A percentile compares a stretch with the other conserved stretches of the same genome.
Conservation (phyloP, 2,888 invertebrate species). For the Drosophila macrothrix region DNA sequence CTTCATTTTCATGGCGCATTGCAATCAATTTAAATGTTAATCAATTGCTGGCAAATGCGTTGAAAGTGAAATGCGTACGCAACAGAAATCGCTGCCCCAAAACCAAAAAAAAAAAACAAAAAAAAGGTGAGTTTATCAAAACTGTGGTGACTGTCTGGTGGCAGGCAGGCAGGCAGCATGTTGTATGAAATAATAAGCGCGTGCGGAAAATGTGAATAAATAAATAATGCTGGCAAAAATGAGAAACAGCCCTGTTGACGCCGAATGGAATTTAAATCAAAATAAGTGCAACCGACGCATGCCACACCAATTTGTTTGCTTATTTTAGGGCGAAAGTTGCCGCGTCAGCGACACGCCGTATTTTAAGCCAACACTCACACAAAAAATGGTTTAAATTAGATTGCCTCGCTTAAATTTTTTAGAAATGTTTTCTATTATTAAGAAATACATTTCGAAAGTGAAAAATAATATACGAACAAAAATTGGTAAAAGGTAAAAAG, state of each 20-base stretch:
- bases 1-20: slow-evolving; percentile 70
- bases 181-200: slow-evolving; percentile 38
- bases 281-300: slow-evolving; percentile 49
- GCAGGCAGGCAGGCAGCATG: slow-evolving; percentile 1
- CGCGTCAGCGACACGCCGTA: slow-evolving; percentile 51
- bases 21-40: slow-evolving; percentile 78
- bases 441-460: background rate
- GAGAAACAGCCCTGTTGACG: slow-evolving; percentile 8
- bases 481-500: too few relatives aligned
- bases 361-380: slow-evolving; percentile 24
- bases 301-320: slow-evolving; percentile 52
- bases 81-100: slow-evolving; percentile 4
- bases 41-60: slow-evolving; percentile 59
- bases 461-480: background rate
- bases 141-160: background rate
- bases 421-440: background rate
- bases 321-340: slow-evolving; percentile 31
- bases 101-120: background rate
- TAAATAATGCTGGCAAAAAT: slow-evolving; percentile 40
- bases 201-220: slow-evolving; percentile 32
- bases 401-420: background rate
- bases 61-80: slow-evolving; percentile 41
- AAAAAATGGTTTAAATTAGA: background rate
- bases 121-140: slow-evolving; percentile 29
- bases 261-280: slow-evolving; percentile 64